Percentiles rank a stretch among this genome's conserved stretches.
phyloP scores from a whole-genome alignment of 2,113 vertebrate species.

The Danionella cerebrum region DNA sequence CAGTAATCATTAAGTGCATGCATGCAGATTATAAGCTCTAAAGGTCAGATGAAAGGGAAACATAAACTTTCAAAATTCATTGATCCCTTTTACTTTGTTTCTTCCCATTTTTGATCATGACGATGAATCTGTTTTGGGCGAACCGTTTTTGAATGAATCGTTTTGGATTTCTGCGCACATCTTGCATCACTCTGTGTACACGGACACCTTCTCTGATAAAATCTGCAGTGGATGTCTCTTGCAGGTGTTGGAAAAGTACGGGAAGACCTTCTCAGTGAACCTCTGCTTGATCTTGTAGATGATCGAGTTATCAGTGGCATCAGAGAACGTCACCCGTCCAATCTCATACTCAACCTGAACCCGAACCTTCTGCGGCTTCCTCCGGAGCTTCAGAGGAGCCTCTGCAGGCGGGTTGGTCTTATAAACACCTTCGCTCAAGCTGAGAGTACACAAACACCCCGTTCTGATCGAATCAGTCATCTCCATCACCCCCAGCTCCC shows the following conservation, averaged over 20 bases:
- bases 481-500: slow-evolving; percentile 50
- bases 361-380: slow-evolving; percentile 40
- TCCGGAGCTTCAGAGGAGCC: slow-evolving; percentile 30
- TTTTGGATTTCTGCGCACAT: not conserved
- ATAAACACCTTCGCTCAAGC: slow-evolving; percentile 40
- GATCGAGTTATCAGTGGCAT: slow-evolving; percentile 46
- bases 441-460: slow-evolving; percentile 47
- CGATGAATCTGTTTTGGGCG: too few relatives aligned
- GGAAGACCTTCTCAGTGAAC: slow-evolving; percentile 42
- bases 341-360: slow-evolving; percentile 54
- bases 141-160: too few relatives aligned
- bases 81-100: too few relatives aligned
- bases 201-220: slow-evolving; percentile 40
- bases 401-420: slow-evolving; percentile 31
- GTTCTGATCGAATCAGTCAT: slow-evolving; percentile 37
- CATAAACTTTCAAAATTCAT: too few relatives aligned
- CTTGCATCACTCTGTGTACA: slow-evolving; percentile 36
- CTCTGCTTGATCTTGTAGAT: slow-evolving; percentile 46
- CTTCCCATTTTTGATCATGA: too few relatives aligned
- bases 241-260: slow-evolving; percentile 49
- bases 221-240: slow-evolving; percentile 42
- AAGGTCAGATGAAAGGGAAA: too few relatives aligned
- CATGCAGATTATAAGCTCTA: too few relatives aligned
- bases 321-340: slow-evolving; percentile 48
- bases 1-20: too few relatives aligned